Evolutionary conservation across 1,140 invertebrate species (phyloP).

Genomic region (Babylonia areolata): DNA sequence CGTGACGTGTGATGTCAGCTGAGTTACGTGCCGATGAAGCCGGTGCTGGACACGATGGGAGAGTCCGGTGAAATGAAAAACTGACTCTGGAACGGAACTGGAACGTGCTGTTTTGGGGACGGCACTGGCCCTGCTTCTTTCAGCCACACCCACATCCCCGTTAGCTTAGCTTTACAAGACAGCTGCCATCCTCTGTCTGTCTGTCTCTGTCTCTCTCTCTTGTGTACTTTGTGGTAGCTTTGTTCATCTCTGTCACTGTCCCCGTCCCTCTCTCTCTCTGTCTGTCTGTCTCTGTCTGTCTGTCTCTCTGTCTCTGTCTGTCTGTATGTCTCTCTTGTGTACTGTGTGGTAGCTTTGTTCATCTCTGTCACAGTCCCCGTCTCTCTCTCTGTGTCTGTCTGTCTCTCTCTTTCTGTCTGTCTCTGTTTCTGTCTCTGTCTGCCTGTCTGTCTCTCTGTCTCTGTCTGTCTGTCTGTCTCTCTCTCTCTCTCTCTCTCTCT

Average conservation of each 20-base stretch:
- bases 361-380: no score
- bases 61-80: neutral
- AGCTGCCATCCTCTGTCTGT: neutral
- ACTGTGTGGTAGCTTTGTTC: no score
- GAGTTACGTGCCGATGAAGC: neutral
- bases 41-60: neutral
- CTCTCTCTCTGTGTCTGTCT: no score
- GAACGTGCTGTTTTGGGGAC: neutral
- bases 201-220: neutral
- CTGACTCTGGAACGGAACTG: neutral
- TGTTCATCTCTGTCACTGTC: neutral
- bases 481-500: conserved; percentile 26
- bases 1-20: neutral
- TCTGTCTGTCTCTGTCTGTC: no score
- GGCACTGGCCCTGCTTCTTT: neutral
- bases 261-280: conserved; percentile 7
- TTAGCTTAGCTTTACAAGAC: neutral
- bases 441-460: neutral
- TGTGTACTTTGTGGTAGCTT: neutral
- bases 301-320: no score
- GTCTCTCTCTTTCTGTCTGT: no score
- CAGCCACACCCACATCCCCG: neutral
- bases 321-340: no score
- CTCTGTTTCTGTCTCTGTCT: neutral
- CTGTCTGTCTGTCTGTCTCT: conserved; percentile 16